Evolutionary conservation across 2,888 invertebrate genomes (phyloP).

Genomic region (Amblyteles armatorius): DNA sequence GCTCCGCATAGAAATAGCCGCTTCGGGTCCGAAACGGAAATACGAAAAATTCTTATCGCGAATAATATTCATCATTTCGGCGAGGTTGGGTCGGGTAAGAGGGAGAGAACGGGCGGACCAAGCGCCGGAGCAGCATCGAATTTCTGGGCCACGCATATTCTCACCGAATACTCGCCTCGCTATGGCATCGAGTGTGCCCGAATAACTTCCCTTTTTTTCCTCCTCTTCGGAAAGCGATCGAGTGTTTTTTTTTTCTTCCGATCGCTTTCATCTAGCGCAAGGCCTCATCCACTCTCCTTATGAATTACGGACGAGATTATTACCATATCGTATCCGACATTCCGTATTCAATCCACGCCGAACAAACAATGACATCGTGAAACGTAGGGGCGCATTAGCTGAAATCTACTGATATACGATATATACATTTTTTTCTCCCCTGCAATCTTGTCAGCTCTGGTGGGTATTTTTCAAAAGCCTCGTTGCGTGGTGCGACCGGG

Average conservation of each 20-base stretch:
- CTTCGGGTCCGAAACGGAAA: conserved; percentile 68
- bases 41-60: conserved; percentile 78
- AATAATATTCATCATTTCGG: conserved; percentile 77
- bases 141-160: conserved; percentile 45
- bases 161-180: conserved; percentile 7
- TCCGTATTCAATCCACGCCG: background rate
- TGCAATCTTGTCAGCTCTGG: conserved; percentile 26
- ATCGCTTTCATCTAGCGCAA: background rate
- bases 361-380: conserved; percentile 72
- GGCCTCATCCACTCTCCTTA: conserved; percentile 12
- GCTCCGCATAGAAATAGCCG: conserved; percentile 77
- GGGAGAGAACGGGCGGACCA: conserved; percentile 33
- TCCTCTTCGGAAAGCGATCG: conserved; percentile 7
- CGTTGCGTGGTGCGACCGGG: conserved; percentile 1
- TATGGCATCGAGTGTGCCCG: background rate
- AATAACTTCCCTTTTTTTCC: conserved; percentile 16
- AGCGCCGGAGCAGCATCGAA: conserved; percentile 43
- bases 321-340: conserved; percentile 5
- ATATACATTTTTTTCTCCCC: background rate
- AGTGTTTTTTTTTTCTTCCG: background rate
- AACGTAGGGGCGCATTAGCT: conserved; percentile 38
- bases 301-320: conserved; percentile 32
- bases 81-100: conserved; percentile 17
- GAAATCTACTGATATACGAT: background rate
- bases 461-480: conserved; percentile 59